phyloP scores from a whole-genome alignment of 2,797 vertebrate species.

The Gastrophryne carolinensis region DNA sequence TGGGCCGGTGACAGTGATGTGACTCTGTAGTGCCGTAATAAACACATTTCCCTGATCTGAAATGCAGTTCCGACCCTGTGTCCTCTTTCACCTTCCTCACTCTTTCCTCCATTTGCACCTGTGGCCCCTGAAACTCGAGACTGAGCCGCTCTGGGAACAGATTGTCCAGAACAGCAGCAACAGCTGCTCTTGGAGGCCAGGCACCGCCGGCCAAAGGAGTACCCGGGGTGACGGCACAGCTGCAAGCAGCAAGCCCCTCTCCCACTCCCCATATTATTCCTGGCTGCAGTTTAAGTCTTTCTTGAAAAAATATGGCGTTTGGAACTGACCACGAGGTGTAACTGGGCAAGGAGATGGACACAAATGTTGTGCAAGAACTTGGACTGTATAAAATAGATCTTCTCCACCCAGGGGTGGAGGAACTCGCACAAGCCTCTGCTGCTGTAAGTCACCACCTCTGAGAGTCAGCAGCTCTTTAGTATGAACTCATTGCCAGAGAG shows the following conservation, averaged over 20 bases:
- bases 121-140: constrained; percentile 45
- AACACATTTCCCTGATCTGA: not conserved
- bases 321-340: too few species aligned
- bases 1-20: not conserved
- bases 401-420: too few species aligned
- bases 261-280: not conserved
- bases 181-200: constrained; percentile 28
- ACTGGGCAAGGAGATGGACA: too few species aligned
- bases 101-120: constrained; percentile 19
- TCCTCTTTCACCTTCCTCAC: constrained; percentile 37
- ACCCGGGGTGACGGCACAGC: constrained; percentile 33
- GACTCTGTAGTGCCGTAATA: not conserved
- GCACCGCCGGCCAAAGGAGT: constrained; percentile 19
- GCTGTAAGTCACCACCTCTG: too few species aligned
- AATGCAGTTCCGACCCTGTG: not conserved
- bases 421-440: too few species aligned
- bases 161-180: constrained; percentile 48
- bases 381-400: too few species aligned
- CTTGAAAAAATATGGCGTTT: too few species aligned
- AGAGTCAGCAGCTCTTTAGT: too few species aligned
- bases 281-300: not conserved
- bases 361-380: too few species aligned
- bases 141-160: constrained; percentile 39
- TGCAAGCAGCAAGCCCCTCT: constrained; percentile 2
- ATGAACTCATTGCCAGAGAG: too few species aligned